These are phyloP conservation scores for Mongoloraphidia duomilia DNA, from an alignment of 2,888 invertebrate species.

Conservation along the genomic window DNA sequence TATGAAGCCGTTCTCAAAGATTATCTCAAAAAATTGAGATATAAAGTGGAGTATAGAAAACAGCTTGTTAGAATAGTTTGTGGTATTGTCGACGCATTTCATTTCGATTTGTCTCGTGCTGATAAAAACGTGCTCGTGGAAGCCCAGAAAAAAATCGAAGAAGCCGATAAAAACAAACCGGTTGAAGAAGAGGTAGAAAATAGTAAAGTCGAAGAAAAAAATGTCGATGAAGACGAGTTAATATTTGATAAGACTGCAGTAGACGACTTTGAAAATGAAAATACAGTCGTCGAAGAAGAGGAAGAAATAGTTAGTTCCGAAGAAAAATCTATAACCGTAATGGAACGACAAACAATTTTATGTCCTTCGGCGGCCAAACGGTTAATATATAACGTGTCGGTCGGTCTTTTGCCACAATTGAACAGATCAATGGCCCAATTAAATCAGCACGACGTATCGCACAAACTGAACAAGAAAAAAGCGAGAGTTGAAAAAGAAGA, in stretches of 20 bases:
- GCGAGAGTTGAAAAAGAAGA: slow-evolving; percentile 63
- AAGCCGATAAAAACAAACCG: slow-evolving; percentile 22
- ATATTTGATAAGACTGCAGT: slow-evolving; percentile 21
- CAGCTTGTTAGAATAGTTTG: slow-evolving; percentile 65
- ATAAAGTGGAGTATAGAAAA: slow-evolving; percentile 61
- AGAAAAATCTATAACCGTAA: slow-evolving; percentile 18
- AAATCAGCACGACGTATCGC: slow-evolving; percentile 58
- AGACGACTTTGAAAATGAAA: slow-evolving; percentile 19
- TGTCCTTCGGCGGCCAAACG: slow-evolving; percentile 59
- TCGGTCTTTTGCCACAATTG: slow-evolving; percentile 63
- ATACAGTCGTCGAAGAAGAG: slow-evolving; percentile 17
- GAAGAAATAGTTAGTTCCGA: slow-evolving; percentile 10
- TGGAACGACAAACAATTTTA: slow-evolving; percentile 37
- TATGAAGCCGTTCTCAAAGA: slow-evolving; percentile 70
- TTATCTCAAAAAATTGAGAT: slow-evolving; percentile 63
- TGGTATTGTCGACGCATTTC: slow-evolving; percentile 77
- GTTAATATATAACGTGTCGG: slow-evolving; percentile 55
- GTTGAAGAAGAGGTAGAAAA: slow-evolving; percentile 18
- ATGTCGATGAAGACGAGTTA: slow-evolving; percentile 30
- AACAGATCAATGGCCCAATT: slow-evolving; percentile 54
- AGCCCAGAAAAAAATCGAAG: slow-evolving; percentile 17
- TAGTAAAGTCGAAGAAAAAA: slow-evolving; percentile 17
- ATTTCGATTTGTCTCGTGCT: slow-evolving; percentile 69
- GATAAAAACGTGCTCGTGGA: slow-evolving; percentile 15
- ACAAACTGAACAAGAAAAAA: slow-evolving; percentile 61